Percentiles rank a stretch among this genome's conserved stretches.
Conservation (phyloP, 1,140 invertebrate species). For the Drosophila seguyi region DNA sequence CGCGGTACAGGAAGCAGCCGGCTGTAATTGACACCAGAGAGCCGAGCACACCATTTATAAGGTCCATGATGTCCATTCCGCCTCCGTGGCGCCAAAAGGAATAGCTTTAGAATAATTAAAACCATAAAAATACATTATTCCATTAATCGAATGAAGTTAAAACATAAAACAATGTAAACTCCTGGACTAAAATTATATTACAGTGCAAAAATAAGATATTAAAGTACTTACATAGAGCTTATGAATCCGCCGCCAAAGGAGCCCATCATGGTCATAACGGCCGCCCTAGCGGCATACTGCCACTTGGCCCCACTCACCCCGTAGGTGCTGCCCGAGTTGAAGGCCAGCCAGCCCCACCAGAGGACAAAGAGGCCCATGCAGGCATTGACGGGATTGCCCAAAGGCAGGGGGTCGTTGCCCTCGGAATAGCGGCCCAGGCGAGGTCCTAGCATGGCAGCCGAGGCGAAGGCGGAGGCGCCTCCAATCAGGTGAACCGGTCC, state of each 20-base stretch:
- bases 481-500: slow-evolving; percentile 96
- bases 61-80: slow-evolving; percentile 92
- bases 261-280: slow-evolving; percentile 94
- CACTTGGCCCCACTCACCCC: slow-evolving; percentile 89
- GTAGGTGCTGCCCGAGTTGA: slow-evolving; percentile 96
- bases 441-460: slow-evolving; percentile 95
- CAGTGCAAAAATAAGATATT: no score
- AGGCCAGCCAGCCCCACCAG: slow-evolving; percentile 97
- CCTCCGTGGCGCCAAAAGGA: slow-evolving; percentile 90
- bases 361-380: slow-evolving; percentile 96
- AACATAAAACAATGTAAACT: no score
- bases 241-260: slow-evolving; percentile 94
- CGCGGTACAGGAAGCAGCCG: slow-evolving; percentile 94
- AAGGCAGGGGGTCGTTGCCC: slow-evolving; percentile 90
- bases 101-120: slow-evolving; percentile 81
- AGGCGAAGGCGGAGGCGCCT: slow-evolving; percentile 91
- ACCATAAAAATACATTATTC: not conserved
- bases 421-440: slow-evolving; percentile 94
- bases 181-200: no score
- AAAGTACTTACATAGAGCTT: slow-evolving; percentile 87
- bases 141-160: no score
- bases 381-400: slow-evolving; percentile 95
- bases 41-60: slow-evolving; percentile 96
- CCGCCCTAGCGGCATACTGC: slow-evolving; percentile 94
- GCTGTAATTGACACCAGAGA: slow-evolving; percentile 95